Conservation (phyloP, 2,888 invertebrate species). For the Chrysolina haemoptera region DNA sequence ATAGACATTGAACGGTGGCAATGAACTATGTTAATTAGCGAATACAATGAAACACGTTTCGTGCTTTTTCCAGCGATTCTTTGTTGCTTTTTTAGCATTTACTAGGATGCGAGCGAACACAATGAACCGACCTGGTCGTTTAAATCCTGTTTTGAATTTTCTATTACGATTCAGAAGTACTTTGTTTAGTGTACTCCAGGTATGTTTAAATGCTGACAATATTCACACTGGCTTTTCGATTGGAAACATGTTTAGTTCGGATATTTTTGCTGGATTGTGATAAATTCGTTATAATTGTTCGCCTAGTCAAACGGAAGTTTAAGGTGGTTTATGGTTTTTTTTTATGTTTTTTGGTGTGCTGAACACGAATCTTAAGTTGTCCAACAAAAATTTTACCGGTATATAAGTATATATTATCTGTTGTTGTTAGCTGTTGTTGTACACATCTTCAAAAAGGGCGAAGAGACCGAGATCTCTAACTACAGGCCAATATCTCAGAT, state of each 20-base stretch:
- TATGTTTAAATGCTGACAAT: neutral
- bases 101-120: constrained; percentile 31
- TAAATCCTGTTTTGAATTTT: constrained; percentile 34
- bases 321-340: too few species aligned
- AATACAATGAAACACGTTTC: constrained; percentile 57
- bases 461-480: too few species aligned
- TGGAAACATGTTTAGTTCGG: neutral
- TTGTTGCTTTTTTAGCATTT: constrained; percentile 34
- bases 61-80: constrained; percentile 47
- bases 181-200: constrained; percentile 18
- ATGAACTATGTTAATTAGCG: constrained; percentile 60
- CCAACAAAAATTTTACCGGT: too few species aligned
- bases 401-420: too few species aligned
- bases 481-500: too few species aligned
- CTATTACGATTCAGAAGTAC: constrained; percentile 14
- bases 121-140: constrained; percentile 25
- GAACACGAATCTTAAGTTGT: too few species aligned
- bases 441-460: too few species aligned
- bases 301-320: too few species aligned
- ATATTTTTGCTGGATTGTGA: neutral
- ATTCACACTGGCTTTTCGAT: neutral
- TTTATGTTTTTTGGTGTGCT: too few species aligned
- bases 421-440: too few species aligned
- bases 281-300: neutral
- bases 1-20: constrained; percentile 52